phyloP scores from a whole-genome alignment of 2,888 invertebrate genomes.

The Gastrophysa polygoni region DNA sequence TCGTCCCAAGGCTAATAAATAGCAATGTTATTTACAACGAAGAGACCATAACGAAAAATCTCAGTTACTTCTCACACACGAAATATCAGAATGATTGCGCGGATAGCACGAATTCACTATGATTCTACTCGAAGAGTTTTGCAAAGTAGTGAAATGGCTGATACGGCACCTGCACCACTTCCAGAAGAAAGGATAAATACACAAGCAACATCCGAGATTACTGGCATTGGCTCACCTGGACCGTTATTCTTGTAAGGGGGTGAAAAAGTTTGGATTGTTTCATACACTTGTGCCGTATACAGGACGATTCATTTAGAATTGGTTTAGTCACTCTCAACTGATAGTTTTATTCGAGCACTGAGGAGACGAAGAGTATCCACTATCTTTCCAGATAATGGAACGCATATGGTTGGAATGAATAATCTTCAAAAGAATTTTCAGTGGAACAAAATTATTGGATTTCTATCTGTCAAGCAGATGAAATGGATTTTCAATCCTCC shows the following conservation, averaged over 20 bases:
- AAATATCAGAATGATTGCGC: background rate
- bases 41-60: too few relatives aligned
- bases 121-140: conserved; percentile 4
- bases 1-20: background rate
- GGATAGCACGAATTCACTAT: conserved; percentile 8
- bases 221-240: conserved; percentile 2
- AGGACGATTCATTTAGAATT: conserved; percentile 6
- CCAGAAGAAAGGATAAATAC: conserved; percentile 1
- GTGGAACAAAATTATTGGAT: conserved; percentile 26
- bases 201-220: background rate
- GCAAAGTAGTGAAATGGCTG: conserved; percentile 1
- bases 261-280: conserved; percentile 6
- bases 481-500: conserved; percentile 51
- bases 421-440: background rate
- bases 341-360: background rate
- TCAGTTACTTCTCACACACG: background rate
- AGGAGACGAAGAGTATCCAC: conserved; percentile 8
- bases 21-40: too few relatives aligned
- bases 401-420: conserved; percentile 20
- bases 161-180: conserved; percentile 6
- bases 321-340: background rate
- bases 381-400: conserved; percentile 8
- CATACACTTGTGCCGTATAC: conserved; percentile 9
- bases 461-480: conserved; percentile 33
- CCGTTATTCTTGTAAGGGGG: conserved; percentile 2